These are phyloP conservation scores for Achroia grisella DNA, from an alignment of 1,140 invertebrate species.

Conservation along the genomic window DNA sequence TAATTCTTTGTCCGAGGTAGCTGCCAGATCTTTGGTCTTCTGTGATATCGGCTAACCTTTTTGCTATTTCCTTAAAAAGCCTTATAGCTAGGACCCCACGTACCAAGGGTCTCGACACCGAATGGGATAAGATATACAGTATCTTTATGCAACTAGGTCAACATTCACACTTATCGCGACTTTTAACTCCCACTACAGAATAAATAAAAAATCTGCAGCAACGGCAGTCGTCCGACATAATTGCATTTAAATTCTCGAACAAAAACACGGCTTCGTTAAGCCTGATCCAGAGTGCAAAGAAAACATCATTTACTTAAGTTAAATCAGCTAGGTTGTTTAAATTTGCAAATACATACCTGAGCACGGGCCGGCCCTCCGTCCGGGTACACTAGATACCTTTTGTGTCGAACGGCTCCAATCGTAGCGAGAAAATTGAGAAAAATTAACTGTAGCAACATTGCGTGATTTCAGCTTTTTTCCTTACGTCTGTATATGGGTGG, in stretches of 20 bases:
- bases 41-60: no score
- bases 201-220: not conserved
- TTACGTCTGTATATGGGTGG: slow-evolving; percentile 43
- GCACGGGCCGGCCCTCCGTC: slow-evolving; percentile 66
- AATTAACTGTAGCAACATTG: slow-evolving; percentile 40
- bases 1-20: no score
- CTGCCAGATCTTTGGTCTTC: no score
- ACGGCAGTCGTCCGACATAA: slow-evolving; percentile 28
- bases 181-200: no score
- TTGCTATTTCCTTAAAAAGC: no score
- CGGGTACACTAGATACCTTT: slow-evolving; percentile 64
- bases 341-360: slow-evolving; percentile 44
- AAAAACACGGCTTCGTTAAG: slow-evolving; percentile 62
- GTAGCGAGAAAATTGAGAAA: slow-evolving; percentile 40
- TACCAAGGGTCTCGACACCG: no score
- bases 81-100: no score
- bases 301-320: slow-evolving; percentile 65
- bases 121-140: no score
- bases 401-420: slow-evolving; percentile 33
- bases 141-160: no score
- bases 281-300: slow-evolving; percentile 46
- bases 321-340: slow-evolving; percentile 11
- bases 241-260: slow-evolving; percentile 65
- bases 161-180: no score
- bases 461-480: slow-evolving; percentile 17